phyloP scores from a whole-genome alignment of 2,113 vertebrate species.

The Corynorhinus townsendii region DNA sequence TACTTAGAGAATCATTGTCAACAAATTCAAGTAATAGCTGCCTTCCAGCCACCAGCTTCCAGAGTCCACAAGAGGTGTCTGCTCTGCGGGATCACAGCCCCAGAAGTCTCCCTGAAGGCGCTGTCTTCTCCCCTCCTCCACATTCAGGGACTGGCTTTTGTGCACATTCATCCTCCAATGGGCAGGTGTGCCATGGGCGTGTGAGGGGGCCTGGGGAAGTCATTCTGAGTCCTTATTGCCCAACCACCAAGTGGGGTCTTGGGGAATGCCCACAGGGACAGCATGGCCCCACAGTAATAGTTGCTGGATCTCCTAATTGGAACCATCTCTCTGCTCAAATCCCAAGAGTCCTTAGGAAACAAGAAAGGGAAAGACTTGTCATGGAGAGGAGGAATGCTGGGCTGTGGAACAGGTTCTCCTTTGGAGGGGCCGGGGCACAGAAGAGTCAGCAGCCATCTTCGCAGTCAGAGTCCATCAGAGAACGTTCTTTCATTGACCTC shows the following conservation, averaged over 20 bases:
- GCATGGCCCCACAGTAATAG: background rate
- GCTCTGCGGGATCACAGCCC: background rate
- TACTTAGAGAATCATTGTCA: background rate
- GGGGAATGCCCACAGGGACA: background rate
- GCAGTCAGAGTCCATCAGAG: background rate
- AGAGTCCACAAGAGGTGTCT: background rate
- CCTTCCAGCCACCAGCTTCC: background rate
- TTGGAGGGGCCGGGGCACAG: background rate
- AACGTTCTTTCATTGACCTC: background rate
- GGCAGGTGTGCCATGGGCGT: background rate
- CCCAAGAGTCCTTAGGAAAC: background rate
- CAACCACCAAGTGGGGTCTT: background rate
- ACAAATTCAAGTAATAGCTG: background rate
- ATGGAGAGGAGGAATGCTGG: background rate
- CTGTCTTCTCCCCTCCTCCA: background rate
- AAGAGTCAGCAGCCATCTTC: background rate
- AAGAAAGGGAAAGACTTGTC: background rate
- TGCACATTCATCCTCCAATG: background rate
- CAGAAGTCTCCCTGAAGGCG: no score
- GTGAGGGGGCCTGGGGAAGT: background rate
- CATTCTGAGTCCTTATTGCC: background rate
- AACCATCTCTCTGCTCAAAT: constrained; percentile 6
- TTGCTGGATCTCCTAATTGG: background rate
- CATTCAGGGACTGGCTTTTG: background rate
- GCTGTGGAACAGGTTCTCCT: background rate